Percentiles rank a stretch among this genome's conserved stretches.
phyloP scores from a whole-genome alignment of 2,113 vertebrate species.

The Periophthalmus modestus region DNA sequence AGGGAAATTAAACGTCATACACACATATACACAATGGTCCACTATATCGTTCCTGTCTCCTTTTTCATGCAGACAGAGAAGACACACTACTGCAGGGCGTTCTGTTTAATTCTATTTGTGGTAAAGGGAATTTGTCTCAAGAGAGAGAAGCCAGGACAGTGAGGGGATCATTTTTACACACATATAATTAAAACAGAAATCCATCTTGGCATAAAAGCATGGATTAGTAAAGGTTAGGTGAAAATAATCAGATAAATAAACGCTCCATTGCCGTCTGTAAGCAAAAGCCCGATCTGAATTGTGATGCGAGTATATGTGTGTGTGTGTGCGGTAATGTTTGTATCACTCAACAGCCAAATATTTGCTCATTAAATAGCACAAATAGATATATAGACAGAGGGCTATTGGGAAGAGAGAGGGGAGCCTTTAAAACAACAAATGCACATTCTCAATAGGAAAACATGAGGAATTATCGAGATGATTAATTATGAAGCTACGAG shows the following conservation, averaged over 20 bases:
- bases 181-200: slow-evolving; percentile 61
- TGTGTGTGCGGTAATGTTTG: slow-evolving; percentile 53
- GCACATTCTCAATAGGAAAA: slow-evolving; percentile 15
- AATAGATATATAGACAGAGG: slow-evolving; percentile 65
- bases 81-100: slow-evolving; percentile 50
- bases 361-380: slow-evolving; percentile 78
- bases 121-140: slow-evolving; percentile 48
- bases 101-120: slow-evolving; percentile 63
- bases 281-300: slow-evolving; percentile 63
- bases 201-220: slow-evolving; percentile 44
- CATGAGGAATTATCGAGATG: slow-evolving; percentile 24
- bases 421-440: slow-evolving; percentile 54
- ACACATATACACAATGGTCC: slow-evolving; percentile 44
- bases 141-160: slow-evolving; percentile 25
- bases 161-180: slow-evolving; percentile 38
- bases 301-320: slow-evolving; percentile 55
- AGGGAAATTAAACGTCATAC: slow-evolving; percentile 80
- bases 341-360: slow-evolving; percentile 71
- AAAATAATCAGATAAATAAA: slow-evolving; percentile 71
- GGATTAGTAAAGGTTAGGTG: slow-evolving; percentile 69
- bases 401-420: slow-evolving; percentile 45
- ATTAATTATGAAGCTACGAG: slow-evolving; percentile 39
- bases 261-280: slow-evolving; percentile 60
- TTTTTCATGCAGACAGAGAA: slow-evolving; percentile 42
- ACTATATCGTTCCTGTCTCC: slow-evolving; percentile 33